These are phyloP conservation scores for Phalera bucephala DNA, from an alignment of 2,888 invertebrate genomes.

Conservation along the genomic window DNA sequence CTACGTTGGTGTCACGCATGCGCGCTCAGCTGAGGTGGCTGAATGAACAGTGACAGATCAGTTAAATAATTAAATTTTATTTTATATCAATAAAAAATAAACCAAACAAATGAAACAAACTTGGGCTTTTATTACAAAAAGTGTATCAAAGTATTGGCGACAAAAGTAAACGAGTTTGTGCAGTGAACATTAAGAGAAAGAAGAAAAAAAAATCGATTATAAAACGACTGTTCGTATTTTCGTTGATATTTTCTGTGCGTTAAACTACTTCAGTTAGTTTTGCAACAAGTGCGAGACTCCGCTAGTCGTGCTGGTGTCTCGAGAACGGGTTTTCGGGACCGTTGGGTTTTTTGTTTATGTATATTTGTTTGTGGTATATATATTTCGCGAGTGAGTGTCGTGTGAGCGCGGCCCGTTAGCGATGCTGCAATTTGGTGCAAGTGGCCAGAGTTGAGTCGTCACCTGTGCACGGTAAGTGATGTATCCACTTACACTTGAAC, in stretches of 20 bases:
- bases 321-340: constrained; percentile 70
- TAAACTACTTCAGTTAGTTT: constrained; percentile 59
- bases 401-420: constrained; percentile 48
- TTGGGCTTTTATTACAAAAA: constrained; percentile 52
- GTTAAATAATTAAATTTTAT: constrained; percentile 43
- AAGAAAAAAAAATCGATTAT: constrained; percentile 67
- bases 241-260: constrained; percentile 51
- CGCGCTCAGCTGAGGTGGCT: constrained; percentile 52
- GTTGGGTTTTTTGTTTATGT: constrained; percentile 71
- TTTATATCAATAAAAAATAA: constrained; percentile 46
- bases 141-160: constrained; percentile 45
- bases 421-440: constrained; percentile 58
- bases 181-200: constrained; percentile 36
- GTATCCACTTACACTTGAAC: constrained; percentile 23
- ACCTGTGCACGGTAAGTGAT: constrained; percentile 52
- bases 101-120: constrained; percentile 45
- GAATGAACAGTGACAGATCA: constrained; percentile 62
- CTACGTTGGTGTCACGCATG: constrained; percentile 37
- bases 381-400: constrained; percentile 62
- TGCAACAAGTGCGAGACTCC: constrained; percentile 65
- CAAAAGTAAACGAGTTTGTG: constrained; percentile 25
- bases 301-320: constrained; percentile 51
- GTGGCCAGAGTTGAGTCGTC: constrained; percentile 41
- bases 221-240: constrained; percentile 55
- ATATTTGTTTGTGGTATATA: constrained; percentile 54